Conservation (phyloP, 1,140 invertebrate species). For the honey bee (Apis mellifera) region Amel_HAv3.1 CM009937.2:12546001-12546500, state of each 20-base stretch:
- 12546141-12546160: neutral
- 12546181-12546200: neutral
- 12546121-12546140: conserved; percentile 40
- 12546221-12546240: neutral
- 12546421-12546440: conserved; percentile 22
- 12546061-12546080: conserved; percentile 66
- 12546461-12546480: conserved; percentile 30
- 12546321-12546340: neutral
- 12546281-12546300: neutral
- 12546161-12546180: conserved; percentile 29
- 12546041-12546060: conserved; percentile 48
- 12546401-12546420: conserved; percentile 6
- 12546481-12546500: conserved; percentile 50
- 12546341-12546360: conserved; percentile 8
- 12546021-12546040: too few relatives aligned
- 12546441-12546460: conserved; percentile 17
- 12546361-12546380: conserved; percentile 28
- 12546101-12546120: conserved; percentile 57
- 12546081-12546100: conserved; percentile 62
- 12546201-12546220: conserved; percentile 19
- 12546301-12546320: neutral
- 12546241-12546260: neutral
- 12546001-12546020: neutral
- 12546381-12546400: conserved; percentile 1
- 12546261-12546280: neutral